Conservation (phyloP, 1,140 invertebrate genomes). For the Pogonognathellus flavescens region DNA sequence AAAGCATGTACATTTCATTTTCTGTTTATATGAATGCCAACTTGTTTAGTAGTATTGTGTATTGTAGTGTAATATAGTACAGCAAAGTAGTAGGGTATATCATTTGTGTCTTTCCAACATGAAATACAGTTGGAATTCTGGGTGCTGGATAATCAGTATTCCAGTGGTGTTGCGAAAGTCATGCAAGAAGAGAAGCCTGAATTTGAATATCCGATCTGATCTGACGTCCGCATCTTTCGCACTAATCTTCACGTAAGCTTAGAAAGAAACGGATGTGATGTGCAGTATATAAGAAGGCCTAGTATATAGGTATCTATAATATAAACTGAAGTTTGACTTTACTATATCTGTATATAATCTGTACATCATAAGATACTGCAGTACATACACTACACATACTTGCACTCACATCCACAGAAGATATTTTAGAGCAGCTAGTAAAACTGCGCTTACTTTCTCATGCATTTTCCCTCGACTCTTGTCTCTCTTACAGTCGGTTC, state of each 20-base stretch:
- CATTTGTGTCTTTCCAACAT: no score
- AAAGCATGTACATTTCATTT: no score
- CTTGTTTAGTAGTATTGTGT: no score
- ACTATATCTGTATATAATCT: no score
- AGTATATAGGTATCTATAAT: neutral
- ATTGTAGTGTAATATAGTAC: no score
- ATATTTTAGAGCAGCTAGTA: neutral
- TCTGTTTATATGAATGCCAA: no score
- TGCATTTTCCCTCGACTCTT: slow-evolving; percentile 27
- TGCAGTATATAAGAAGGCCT: slow-evolving; percentile 12
- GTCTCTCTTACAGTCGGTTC: neutral
- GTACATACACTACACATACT: neutral
- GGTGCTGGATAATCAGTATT: slow-evolving; percentile 50
- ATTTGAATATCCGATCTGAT: slow-evolving; percentile 65
- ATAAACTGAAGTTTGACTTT: neutral
- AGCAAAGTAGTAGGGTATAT: no score
- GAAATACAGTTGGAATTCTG: no score
- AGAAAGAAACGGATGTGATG: slow-evolving; percentile 8
- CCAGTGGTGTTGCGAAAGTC: slow-evolving; percentile 58
- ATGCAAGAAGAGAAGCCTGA: slow-evolving; percentile 57
- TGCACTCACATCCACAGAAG: neutral
- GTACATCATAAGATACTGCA: slow-evolving; percentile 1
- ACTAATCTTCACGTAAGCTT: slow-evolving; percentile 63
- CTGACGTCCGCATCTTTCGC: slow-evolving; percentile 62
- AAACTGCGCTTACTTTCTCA: slow-evolving; percentile 13